phyloP scores from a whole-genome alignment of 2,113 vertebrate species.

The Ascaphus truei region DNA sequence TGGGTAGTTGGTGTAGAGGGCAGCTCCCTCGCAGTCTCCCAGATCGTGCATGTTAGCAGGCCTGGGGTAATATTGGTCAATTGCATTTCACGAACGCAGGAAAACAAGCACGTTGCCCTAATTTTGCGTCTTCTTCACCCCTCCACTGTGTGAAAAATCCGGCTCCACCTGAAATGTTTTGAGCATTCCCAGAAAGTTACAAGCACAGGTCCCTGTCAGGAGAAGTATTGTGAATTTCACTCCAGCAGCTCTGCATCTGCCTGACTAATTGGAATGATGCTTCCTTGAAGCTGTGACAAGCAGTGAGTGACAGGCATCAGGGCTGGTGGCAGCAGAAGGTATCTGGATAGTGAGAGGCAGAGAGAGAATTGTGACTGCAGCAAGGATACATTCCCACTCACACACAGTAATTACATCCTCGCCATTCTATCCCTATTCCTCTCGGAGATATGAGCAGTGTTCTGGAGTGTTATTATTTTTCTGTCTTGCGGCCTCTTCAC shows the following conservation, averaged over 20 bases:
- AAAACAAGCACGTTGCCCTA: background rate
- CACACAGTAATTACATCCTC: background rate
- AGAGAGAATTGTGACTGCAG: background rate
- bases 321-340: background rate
- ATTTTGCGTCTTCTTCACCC: background rate
- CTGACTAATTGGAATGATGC: fast-evolving
- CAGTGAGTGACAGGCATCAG: background rate
- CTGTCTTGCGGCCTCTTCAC: background rate
- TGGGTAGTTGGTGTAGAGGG: too few species aligned
- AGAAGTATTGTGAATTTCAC: background rate
- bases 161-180: background rate
- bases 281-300: background rate
- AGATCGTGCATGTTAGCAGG: too few species aligned
- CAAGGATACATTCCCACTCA: background rate
- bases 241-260: fast-evolving
- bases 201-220: slow-evolving; percentile 2
- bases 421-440: background rate
- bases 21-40: too few species aligned
- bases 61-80: background rate
- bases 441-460: background rate
- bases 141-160: background rate
- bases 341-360: background rate
- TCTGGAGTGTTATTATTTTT: background rate
- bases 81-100: background rate
- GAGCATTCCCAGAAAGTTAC: background rate